Evolutionary conservation across 2,113 vertebrate species (phyloP), one percentile per base, ranked within the genome.

Genomic region (Pseudonaja textilis): DNA sequence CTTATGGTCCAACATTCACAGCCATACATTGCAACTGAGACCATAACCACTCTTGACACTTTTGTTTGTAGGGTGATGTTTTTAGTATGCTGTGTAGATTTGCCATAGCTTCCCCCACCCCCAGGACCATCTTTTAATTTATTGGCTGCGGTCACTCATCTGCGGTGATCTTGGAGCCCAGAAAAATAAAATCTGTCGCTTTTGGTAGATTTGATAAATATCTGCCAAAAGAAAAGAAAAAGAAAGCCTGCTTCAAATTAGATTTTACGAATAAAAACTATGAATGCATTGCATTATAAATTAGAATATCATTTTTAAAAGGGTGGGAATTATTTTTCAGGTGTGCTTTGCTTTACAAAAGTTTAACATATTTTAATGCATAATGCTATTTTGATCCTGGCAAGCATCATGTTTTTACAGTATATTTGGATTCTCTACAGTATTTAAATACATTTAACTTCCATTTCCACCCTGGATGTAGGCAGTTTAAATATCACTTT

Each of bases 261-360:
- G 12, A 56, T 22, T 25, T 20, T 87, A 34, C 4, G 29, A 23
- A 57, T 26, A 12, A 87, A 87, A 23, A 8, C 52, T 10, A 45
- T 42, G 91, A 91, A 34, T 89, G 88, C 7, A 90, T 88, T 93
- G 86, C 56, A 91, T 54, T 90, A n/a, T 90, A 93, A 93, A 94
- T 93, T 1, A 93, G 95, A 93, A 93, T 59, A 91, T 52, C 0
- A 22, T 90, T 94, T 91, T 93, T 89, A 90, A 92, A 95, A 94
- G 91, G 29, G 23, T 5, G 12, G 89, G 61, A 91, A 52, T n/a
- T 1, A 0, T 74, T 87, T 47, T 20, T n/a, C 52, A 88, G 92
- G 92, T 95, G 95, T 93, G 93, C 47, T 90, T 95, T 96, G 89
- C 86, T 87, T 93, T 95, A 93, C 52, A 54, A 88, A 95, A 94